Conservation (phyloP, 2,888 invertebrate species). For the Mythimna impura region DNA sequence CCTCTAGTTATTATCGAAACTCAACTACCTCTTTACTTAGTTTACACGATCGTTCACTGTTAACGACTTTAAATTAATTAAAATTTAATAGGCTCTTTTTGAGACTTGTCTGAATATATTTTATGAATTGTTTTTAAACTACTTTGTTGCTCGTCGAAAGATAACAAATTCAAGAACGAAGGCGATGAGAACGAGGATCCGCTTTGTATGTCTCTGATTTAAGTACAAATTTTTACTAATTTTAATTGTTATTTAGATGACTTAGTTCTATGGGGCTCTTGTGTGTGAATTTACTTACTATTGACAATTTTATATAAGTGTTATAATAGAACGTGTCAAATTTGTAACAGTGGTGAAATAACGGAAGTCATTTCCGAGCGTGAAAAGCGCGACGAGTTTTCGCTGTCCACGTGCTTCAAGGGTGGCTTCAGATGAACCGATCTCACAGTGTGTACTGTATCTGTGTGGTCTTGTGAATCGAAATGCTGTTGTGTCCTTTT, state of each 20-base stretch:
- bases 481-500: constrained; percentile 32
- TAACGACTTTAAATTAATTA: constrained; percentile 83
- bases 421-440: constrained; percentile 55
- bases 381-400: neutral
- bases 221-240: constrained; percentile 90
- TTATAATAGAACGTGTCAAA: constrained; percentile 82
- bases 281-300: constrained; percentile 77
- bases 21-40: constrained; percentile 90
- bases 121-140: constrained; percentile 85
- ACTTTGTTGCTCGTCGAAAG: constrained; percentile 83
- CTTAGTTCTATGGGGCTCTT: constrained; percentile 80
- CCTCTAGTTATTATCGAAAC: constrained; percentile 86
- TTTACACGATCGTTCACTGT: constrained; percentile 85
- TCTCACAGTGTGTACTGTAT: constrained; percentile 46
- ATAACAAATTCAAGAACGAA: constrained; percentile 46
- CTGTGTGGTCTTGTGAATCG: constrained; percentile 58
- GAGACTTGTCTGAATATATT: constrained; percentile 89
- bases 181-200: constrained; percentile 69
- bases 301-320: constrained; percentile 73
- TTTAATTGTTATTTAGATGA: constrained; percentile 89
- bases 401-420: neutral
- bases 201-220: constrained; percentile 87
- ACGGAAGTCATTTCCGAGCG: neutral
- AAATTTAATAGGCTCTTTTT: constrained; percentile 79
- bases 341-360: constrained; percentile 58